These are phyloP conservation scores for Leptonema lineaticorne DNA, from an alignment of 1,140 invertebrate species.

Conservation along the genomic window DNA sequence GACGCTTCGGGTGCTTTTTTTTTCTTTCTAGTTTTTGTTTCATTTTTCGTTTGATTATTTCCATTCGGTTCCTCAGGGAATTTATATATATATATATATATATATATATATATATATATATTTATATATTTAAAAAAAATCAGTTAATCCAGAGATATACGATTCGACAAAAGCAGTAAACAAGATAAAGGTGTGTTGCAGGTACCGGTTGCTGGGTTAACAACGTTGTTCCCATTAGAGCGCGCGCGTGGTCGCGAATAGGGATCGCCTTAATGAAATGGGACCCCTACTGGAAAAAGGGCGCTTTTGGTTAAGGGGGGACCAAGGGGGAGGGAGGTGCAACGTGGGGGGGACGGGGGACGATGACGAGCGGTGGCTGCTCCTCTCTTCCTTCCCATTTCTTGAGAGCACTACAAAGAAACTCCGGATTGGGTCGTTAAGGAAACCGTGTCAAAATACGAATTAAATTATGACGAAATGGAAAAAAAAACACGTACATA, in stretches of 20 bases:
- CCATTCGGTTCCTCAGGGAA: no score
- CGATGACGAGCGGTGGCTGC: neutral
- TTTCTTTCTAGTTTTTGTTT: no score
- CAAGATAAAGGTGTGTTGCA: conserved; percentile 26
- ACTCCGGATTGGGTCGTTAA: neutral
- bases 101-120: neutral
- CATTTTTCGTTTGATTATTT: no score
- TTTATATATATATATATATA: neutral
- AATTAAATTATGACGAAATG: neutral
- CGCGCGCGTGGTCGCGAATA: conserved; percentile 30
- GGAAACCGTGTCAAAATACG: neutral
- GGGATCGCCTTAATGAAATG: conserved; percentile 32
- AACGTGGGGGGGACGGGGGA: neutral
- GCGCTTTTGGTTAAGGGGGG: neutral
- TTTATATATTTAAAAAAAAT: conserved; percentile 5
- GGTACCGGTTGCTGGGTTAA: conserved; percentile 20
- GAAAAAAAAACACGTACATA: neutral
- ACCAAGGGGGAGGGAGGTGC: neutral
- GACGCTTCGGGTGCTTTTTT: no score
- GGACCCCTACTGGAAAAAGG: neutral
- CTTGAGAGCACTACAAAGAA: no score
- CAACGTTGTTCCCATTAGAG: conserved; percentile 30
- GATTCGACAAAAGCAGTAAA: conserved; percentile 26
- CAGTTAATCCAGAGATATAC: conserved; percentile 28
- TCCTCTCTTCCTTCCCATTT: no score